phyloP scores from a whole-genome alignment of 2,797 vertebrate genomes.

The Loriculus beryllinus region DNA sequence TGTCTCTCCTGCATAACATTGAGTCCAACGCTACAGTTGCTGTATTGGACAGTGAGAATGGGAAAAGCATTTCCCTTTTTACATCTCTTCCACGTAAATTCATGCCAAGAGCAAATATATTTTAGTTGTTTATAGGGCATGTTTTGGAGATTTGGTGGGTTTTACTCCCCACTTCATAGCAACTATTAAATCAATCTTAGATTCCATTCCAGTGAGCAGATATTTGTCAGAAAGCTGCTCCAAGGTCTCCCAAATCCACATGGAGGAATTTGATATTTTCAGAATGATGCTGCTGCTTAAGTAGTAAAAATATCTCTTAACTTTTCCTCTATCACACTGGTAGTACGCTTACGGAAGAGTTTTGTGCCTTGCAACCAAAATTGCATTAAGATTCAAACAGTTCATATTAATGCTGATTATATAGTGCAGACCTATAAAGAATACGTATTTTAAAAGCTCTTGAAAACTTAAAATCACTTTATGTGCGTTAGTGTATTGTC shows the following conservation, averaged over 20 bases:
- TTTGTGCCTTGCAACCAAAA: not conserved
- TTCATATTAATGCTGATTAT: not conserved
- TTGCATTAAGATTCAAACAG: not conserved
- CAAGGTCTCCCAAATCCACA: not conserved
- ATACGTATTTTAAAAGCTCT: not conserved
- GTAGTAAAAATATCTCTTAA: not conserved
- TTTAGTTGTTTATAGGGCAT: not conserved
- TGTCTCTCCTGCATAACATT: not conserved
- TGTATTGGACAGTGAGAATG: not conserved
- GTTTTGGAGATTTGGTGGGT: not conserved
- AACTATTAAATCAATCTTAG: not conserved
- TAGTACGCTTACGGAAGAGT: not conserved
- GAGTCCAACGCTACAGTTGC: not conserved
- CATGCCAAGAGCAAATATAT: not conserved
- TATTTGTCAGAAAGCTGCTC: not conserved
- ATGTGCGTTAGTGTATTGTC: not conserved
- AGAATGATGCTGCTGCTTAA: not conserved
- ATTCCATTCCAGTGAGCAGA: not conserved
- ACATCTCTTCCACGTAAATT: not conserved
- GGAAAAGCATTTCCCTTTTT: not conserved
- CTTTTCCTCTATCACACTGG: not conserved
- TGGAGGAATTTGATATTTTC: not conserved
- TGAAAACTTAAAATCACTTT: not conserved
- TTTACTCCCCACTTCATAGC: not conserved
- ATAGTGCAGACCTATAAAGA: not conserved